A percentile compares a stretch with the other conserved stretches of the same genome.
Conservation (phyloP, 1,140 invertebrate species). For the Drosophila varians region DNA sequence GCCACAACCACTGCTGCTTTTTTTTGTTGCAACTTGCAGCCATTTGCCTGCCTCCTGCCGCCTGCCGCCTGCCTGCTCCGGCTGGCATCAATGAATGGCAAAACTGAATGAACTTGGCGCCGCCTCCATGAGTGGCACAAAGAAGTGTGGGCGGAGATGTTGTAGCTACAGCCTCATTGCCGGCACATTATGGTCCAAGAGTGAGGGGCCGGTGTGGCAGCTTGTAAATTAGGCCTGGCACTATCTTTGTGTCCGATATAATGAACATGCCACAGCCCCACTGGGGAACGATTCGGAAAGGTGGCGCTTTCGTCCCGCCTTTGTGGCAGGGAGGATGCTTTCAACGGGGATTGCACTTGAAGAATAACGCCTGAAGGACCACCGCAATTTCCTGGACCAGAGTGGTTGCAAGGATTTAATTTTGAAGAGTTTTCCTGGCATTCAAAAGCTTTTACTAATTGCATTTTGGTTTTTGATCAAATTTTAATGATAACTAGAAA, state of each 20-base stretch:
- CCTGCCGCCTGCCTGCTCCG: background rate
- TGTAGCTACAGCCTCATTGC: conserved; percentile 21
- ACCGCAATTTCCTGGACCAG: background rate
- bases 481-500: background rate
- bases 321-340: conserved; percentile 1
- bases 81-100: conserved; percentile 61
- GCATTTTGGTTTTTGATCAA: conserved; percentile 1
- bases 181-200: conserved; percentile 48
- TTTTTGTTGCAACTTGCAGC: conserved; percentile 17
- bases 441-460: background rate
- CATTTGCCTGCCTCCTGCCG: conserved; percentile 12
- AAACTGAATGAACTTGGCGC: conserved; percentile 68
- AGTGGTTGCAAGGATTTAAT: conserved; percentile 7
- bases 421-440: background rate
- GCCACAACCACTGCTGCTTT: conserved; percentile 27
- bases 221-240: conserved; percentile 62
- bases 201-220: conserved; percentile 25
- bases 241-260: conserved; percentile 45
- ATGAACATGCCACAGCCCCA: conserved; percentile 47
- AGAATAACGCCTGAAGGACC: background rate
- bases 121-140: conserved; percentile 10
- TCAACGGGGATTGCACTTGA: conserved; percentile 4
- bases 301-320: conserved; percentile 14
- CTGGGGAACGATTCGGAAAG: conserved; percentile 10
- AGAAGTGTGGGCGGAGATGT: conserved; percentile 19